These are phyloP conservation scores for Pelmatolapia mariae DNA, from an alignment of 2,113 vertebrate species.

Conservation along the genomic window DNA sequence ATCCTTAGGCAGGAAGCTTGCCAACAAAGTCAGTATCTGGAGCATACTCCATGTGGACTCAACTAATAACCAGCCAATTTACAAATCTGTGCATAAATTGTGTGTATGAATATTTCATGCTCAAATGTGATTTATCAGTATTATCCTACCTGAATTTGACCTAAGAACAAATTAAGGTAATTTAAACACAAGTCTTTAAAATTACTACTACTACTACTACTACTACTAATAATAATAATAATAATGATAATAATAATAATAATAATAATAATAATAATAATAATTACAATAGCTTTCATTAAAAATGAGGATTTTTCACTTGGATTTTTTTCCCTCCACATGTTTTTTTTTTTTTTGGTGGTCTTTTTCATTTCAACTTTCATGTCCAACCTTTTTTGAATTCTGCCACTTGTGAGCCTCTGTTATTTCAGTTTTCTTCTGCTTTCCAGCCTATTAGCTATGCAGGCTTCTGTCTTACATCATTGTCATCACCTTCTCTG, in stretches of 20 bases:
- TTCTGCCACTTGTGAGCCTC: not conserved
- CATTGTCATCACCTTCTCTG: not conserved
- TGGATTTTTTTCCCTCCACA: not conserved
- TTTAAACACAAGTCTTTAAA: not conserved
- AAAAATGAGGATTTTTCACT: not conserved
- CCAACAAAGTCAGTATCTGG: not conserved
- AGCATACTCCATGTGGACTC: not conserved
- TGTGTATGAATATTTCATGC: not conserved
- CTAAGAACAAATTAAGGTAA: not conserved
- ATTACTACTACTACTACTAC: not conserved
- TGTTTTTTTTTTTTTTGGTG: not conserved
- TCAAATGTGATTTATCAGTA: not conserved
- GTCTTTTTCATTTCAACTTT: not conserved
- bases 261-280: accelerated
- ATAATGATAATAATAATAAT: accelerated
- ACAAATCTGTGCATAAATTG: not conserved
- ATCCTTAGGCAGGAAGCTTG: not conserved
- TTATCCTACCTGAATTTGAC: not conserved
- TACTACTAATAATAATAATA: not conserved
- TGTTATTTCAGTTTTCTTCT: not conserved
- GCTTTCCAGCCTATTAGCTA: not conserved
- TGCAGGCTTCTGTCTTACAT: not conserved
- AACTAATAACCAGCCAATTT: not conserved
- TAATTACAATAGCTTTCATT: not conserved
- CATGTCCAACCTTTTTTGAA: not conserved